Percentiles rank a stretch among this genome's conserved stretches.
phyloP scores from a whole-genome alignment of 2,888 invertebrate genomes.

The Pristionchus mayeri region DNA sequence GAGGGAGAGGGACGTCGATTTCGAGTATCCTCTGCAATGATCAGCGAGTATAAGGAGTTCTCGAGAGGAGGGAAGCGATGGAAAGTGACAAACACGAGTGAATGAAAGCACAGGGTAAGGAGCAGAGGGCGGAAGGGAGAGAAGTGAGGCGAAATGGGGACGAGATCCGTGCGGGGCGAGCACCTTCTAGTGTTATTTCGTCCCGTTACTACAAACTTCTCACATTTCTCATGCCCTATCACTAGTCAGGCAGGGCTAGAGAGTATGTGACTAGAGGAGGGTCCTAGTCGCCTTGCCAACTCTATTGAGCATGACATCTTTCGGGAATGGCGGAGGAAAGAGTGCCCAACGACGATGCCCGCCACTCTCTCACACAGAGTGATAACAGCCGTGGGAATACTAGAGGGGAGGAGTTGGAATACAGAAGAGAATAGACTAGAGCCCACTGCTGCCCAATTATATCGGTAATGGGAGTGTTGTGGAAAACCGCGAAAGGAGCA shows the following conservation, averaged over 20 bases:
- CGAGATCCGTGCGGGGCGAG: background rate
- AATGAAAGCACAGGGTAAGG: background rate
- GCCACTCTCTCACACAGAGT: constrained; percentile 14
- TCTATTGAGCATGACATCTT: constrained; percentile 1
- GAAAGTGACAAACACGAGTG: constrained; percentile 2
- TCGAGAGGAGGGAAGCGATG: background rate
- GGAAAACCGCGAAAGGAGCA: background rate
- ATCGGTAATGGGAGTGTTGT: background rate
- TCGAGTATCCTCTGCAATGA: constrained; percentile 22
- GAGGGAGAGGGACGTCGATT: too few relatives aligned
- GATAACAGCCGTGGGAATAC: constrained; percentile 8
- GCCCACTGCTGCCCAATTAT: background rate
- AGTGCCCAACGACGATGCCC: background rate
- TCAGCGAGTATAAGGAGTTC: constrained; percentile 19
- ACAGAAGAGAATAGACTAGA: constrained; percentile 6
- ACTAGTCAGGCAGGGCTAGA: too few relatives aligned
- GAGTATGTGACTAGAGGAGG: too few relatives aligned
- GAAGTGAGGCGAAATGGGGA: background rate
- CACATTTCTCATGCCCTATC: too few relatives aligned
- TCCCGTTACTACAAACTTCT: too few relatives aligned
- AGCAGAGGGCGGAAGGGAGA: background rate
- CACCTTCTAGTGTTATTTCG: too few relatives aligned
- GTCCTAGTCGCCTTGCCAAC: too few relatives aligned
- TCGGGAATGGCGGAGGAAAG: background rate
- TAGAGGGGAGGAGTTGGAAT: background rate